These are phyloP conservation scores for Sylvia borin DNA, from an alignment of 2,797 vertebrate species.

Conservation along the genomic window DNA sequence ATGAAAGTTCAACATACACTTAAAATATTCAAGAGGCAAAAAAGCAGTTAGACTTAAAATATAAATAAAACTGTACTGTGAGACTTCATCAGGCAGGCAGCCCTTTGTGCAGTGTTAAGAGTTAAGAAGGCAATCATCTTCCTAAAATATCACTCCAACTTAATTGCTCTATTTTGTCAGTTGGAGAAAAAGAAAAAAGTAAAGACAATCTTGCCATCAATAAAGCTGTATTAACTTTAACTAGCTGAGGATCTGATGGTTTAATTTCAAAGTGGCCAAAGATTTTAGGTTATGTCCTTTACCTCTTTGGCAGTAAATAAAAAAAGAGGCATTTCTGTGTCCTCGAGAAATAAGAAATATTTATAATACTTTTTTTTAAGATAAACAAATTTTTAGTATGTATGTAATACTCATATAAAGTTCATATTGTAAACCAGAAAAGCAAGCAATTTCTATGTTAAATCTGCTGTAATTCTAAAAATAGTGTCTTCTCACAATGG, in stretches of 20 bases:
- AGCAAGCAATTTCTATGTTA: not conserved
- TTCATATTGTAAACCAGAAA: not conserved
- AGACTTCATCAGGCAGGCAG: not conserved
- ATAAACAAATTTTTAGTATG: not conserved
- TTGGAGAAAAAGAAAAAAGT: not conserved
- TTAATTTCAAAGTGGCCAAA: not conserved
- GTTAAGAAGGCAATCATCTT: not conserved
- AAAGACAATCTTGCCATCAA: not conserved
- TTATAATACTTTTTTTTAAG: not conserved
- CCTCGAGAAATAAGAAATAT: not conserved
- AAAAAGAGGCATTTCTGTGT: not conserved
- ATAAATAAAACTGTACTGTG: not conserved
- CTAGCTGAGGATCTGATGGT: not conserved
- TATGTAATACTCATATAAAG: not conserved
- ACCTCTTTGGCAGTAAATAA: not conserved
- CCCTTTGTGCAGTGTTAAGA: not conserved
- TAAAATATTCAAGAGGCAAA: not conserved
- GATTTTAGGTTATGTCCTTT: not conserved
- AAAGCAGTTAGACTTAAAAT: not conserved
- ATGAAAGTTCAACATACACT: not conserved
- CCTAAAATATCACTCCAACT: not conserved
- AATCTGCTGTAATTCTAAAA: conserved; percentile 2
- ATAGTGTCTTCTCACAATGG: not conserved
- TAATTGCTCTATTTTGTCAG: not conserved
- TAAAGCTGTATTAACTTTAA: not conserved